A percentile compares a stretch with the other conserved stretches of the same genome.
Evolutionary conservation across 2,113 vertebrate species (phyloP).

Genomic region (Eubucco bourcierii): DNA sequence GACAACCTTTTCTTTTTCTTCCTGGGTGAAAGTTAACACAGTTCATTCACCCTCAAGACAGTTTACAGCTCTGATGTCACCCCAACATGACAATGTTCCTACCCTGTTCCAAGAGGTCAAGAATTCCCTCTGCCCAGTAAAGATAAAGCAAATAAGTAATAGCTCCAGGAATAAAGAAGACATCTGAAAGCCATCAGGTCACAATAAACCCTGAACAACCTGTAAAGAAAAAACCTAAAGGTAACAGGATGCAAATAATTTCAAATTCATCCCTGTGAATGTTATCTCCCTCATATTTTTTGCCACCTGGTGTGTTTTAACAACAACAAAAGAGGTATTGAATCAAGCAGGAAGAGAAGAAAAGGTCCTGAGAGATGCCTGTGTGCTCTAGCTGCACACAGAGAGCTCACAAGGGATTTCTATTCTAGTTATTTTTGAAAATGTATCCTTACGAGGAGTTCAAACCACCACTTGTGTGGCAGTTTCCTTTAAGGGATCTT

Average conservation of each 20-base stretch:
- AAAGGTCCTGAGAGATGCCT: not conserved
- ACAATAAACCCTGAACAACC: not conserved
- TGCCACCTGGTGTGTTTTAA: not conserved
- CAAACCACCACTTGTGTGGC: not conserved
- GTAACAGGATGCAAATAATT: not conserved
- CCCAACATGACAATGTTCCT: not conserved
- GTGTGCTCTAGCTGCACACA: not conserved
- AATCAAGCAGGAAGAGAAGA: not conserved
- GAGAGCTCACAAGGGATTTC: not conserved
- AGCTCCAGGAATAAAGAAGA: not conserved
- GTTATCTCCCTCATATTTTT: not conserved
- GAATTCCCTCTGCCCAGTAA: not conserved
- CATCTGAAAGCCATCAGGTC: not conserved
- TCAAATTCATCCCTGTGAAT: not conserved
- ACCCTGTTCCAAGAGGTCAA: not conserved
- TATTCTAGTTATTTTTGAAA: not conserved
- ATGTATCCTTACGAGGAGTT: not conserved
- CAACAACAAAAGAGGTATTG: not conserved
- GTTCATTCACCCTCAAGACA: not conserved
- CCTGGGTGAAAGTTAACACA: not conserved
- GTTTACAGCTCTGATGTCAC: not conserved
- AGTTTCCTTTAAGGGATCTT: not conserved
- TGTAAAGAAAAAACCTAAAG: not conserved
- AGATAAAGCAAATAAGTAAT: not conserved
- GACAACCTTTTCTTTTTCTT: not conserved